Evolutionary conservation across 2,113 vertebrate genomes (phyloP), one percentile per base, ranked within the genome.

Genomic region (Gymnocephalus cernua): DNA sequence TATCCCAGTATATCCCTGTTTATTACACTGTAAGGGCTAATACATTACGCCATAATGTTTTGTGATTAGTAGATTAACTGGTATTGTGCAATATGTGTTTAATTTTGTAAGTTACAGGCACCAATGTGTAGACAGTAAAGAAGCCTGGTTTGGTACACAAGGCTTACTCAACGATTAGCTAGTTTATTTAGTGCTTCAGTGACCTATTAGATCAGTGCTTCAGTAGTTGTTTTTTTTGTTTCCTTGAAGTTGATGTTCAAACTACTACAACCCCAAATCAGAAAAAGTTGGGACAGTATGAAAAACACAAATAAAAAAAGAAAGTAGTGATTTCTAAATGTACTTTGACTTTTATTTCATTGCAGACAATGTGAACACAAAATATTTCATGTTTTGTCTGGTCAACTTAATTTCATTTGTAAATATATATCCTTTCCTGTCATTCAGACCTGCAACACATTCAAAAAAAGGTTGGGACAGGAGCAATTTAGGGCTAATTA

Each of bases 71-170:
- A 21, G 14, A 15, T 48, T 57, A 8, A 35, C 18, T 27, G 51
- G 41, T 25, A 18, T 47, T 77, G 51, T 67, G 38, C 27, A 67
- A 65, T 23, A 32, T 19, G 21, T 59, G 63, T 58, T 56, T 23
- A 13, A 18, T 15, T 63, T 50, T 19, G 9, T 38, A 63, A 41
- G 19, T 32, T n/a, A 47, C 53, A 67, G 41, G 25, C 25, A 57
- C 23, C 63, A 65, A 6, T 45, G 4, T 29, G n/a, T 18, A 57
- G 51, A 19, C 27, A 56, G 13, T 23, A 38, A 47, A 57, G 18
- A 76, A 7, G 10, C 19, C 48, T 53, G 14, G 7, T 47, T 0
- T 10, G n/a, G 5, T 12, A 41, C 4, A 50, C 12, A 11, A 38
- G 16, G 41, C 53, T 56, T 44, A 23, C n/a, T 70, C 18, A 56